Evolutionary conservation across 2,797 vertebrate species (phyloP).

Genomic region (Silurus aristotelis): DNA sequence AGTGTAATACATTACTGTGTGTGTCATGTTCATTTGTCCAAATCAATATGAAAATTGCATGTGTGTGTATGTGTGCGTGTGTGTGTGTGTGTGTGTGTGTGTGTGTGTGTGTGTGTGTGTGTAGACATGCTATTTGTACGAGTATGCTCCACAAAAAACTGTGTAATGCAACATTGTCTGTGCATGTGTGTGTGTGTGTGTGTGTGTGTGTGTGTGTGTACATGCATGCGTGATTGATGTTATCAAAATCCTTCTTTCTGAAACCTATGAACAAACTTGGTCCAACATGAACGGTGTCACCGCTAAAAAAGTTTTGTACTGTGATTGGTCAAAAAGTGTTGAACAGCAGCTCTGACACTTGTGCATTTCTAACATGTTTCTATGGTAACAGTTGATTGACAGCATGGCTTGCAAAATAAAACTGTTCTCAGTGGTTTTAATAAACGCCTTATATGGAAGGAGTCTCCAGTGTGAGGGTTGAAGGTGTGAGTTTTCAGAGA

Average conservation of each 20-base stretch:
- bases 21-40: constrained; percentile 3
- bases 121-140: background rate
- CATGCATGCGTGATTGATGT: background rate
- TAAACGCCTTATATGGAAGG: background rate
- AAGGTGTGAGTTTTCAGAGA: background rate
- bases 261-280: background rate
- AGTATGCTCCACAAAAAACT: background rate
- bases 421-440: too few relatives aligned
- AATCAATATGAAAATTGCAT: background rate
- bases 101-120: background rate
- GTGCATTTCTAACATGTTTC: too few relatives aligned
- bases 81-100: background rate
- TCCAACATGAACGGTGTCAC: background rate
- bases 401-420: background rate
- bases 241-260: background rate
- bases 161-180: too few relatives aligned
- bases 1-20: background rate
- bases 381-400: too few relatives aligned
- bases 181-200: constrained; percentile 11
- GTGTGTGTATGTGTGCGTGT: background rate
- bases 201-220: background rate
- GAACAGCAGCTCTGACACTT: background rate
- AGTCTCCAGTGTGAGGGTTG: background rate
- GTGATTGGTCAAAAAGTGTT: background rate
- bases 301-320: background rate